These are phyloP conservation scores for Peromyscus aztecus DNA, from an alignment of 2,797 vertebrate genomes.

Conservation along the genomic window DNA sequence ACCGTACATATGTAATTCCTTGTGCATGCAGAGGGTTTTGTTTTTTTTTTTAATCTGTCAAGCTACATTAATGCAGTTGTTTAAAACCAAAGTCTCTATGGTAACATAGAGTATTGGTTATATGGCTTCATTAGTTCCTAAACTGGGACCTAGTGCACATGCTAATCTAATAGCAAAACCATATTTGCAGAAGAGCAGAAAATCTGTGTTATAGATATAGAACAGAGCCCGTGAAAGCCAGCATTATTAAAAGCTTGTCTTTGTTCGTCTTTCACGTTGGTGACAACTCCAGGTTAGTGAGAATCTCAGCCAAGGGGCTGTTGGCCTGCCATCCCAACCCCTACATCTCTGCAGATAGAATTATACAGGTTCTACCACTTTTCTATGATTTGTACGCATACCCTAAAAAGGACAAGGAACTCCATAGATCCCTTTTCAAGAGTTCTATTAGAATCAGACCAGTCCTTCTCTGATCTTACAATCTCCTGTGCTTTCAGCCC, in stretches of 20 bases:
- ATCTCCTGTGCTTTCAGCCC: not conserved
- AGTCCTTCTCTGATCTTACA: not conserved
- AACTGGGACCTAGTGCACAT: constrained; percentile 82
- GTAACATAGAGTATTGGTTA: constrained; percentile 74
- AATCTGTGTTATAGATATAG: constrained; percentile 75
- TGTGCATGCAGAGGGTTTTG: constrained; percentile 81
- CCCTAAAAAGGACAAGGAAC: not conserved
- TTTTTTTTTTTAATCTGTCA: constrained; percentile 76
- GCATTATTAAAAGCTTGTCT: constrained; percentile 58
- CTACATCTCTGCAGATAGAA: not conserved
- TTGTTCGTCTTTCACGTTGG: constrained; percentile 59
- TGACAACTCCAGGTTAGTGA: constrained; percentile 53
- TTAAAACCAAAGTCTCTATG: constrained; percentile 85
- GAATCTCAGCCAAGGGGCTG: constrained; percentile 68
- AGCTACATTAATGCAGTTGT: constrained; percentile 81
- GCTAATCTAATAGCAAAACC: constrained; percentile 86
- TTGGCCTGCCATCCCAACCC: not conserved
- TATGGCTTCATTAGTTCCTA: constrained; percentile 86
- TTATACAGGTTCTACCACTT: not conserved
- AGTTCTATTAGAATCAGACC: not conserved
- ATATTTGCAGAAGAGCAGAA: constrained; percentile 83
- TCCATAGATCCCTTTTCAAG: not conserved
- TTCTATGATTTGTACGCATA: not conserved
- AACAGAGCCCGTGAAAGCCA: constrained; percentile 51
- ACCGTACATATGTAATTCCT: constrained; percentile 78